Evolutionary conservation across 2,888 invertebrate genomes (phyloP).

Genomic region (Tromatobia lineatoria): DNA sequence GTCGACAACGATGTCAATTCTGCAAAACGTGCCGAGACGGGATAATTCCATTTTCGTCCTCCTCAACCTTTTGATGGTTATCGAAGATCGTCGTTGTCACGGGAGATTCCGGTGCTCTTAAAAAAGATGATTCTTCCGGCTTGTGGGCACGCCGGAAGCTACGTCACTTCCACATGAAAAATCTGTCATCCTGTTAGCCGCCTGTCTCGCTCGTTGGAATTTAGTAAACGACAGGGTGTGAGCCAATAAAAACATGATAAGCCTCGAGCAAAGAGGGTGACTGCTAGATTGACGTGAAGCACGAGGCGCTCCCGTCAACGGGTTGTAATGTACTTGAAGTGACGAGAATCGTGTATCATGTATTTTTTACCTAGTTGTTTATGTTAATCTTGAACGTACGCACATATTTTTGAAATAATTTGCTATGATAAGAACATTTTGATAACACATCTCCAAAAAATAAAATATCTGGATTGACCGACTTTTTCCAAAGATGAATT

Average conservation of each 20-base stretch:
- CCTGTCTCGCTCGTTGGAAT: constrained; percentile 29
- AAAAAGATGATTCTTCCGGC: background rate
- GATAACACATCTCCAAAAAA: too few relatives aligned
- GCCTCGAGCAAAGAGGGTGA: constrained; percentile 7
- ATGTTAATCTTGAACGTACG: background rate
- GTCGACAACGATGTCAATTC: background rate
- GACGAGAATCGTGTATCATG: background rate
- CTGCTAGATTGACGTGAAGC: background rate
- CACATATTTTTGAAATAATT: too few relatives aligned
- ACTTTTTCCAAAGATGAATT: too few relatives aligned
- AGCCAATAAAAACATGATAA: constrained; percentile 17
- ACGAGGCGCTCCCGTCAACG: background rate
- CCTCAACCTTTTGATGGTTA: constrained; percentile 16
- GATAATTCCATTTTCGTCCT: background rate
- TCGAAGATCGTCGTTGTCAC: constrained; percentile 33
- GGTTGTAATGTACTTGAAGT: background rate
- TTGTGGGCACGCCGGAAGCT: constrained; percentile 3
- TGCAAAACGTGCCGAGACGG: background rate
- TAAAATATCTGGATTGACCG: too few relatives aligned
- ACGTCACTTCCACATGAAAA: constrained; percentile 24
- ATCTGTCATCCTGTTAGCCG: constrained; percentile 34
- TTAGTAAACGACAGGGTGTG: background rate
- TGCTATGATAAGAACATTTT: too few relatives aligned
- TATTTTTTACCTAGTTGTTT: background rate
- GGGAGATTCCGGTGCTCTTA: background rate